Conservation (phyloP, 2,888 invertebrate genomes). For the Zygaena filipendulae region DNA sequence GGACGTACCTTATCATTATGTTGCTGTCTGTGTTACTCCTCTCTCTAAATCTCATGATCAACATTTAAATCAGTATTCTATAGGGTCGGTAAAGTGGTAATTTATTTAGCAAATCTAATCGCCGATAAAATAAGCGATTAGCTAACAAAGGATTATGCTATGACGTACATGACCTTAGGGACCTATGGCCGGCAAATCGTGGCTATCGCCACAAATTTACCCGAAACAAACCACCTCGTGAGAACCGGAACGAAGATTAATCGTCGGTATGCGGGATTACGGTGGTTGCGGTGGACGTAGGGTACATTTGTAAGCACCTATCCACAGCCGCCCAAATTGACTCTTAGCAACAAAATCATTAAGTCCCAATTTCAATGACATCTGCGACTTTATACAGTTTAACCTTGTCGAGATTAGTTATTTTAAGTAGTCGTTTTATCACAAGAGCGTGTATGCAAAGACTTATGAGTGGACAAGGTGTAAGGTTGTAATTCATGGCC, state of each 20-base stretch:
- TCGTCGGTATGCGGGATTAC: constrained; percentile 25
- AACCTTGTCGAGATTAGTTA: too few species aligned
- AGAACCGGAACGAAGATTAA: constrained; percentile 35
- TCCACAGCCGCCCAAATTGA: too few species aligned
- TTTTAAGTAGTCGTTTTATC: too few species aligned
- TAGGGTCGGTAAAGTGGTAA: constrained; percentile 1
- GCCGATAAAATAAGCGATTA: constrained; percentile 49
- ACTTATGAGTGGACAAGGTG: too few species aligned
- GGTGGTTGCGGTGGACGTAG: constrained; percentile 46
- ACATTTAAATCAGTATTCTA: background rate
- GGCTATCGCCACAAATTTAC: constrained; percentile 55
- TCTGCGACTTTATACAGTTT: too few species aligned
- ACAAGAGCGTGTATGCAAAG: too few species aligned
- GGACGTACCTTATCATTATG: too few species aligned
- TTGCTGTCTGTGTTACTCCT: background rate
- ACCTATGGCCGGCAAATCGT: constrained; percentile 48
- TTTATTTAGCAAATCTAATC: constrained; percentile 24
- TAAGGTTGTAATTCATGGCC: too few species aligned
- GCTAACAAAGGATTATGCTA: constrained; percentile 53
- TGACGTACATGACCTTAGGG: constrained; percentile 49
- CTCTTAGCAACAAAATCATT: too few species aligned
- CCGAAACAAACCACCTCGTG: constrained; percentile 56
- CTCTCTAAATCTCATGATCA: background rate
- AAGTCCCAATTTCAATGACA: too few species aligned
- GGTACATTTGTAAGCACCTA: constrained; percentile 29